These are phyloP conservation scores for Sesamia nonagrioides DNA, from an alignment of 1,140 invertebrate species.

Conservation along the genomic window DNA sequence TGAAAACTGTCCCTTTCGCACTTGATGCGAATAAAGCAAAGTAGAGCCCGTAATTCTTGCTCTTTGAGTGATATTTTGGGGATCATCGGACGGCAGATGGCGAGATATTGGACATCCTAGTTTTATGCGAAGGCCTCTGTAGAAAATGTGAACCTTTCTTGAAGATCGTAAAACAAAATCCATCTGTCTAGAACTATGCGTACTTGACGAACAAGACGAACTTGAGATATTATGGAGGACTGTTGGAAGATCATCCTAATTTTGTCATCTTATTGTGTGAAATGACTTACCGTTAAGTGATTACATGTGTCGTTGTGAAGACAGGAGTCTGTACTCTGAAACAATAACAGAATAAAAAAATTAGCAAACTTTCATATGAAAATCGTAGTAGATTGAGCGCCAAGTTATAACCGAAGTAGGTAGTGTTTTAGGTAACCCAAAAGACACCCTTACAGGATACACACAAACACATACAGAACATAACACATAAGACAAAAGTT, in stretches of 20 bases:
- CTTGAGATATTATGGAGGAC: constrained; percentile 9
- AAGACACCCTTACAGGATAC: too few relatives aligned
- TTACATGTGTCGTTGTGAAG: constrained; percentile 48
- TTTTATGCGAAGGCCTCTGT: constrained; percentile 73
- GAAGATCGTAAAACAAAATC: constrained; percentile 68
- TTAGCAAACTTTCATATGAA: neutral
- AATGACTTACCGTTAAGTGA: constrained; percentile 56
- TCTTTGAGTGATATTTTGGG: constrained; percentile 76
- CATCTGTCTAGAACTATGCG: constrained; percentile 61
- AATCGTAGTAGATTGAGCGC: neutral
- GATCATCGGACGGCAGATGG: constrained; percentile 77
- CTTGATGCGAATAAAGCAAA: constrained; percentile 61
- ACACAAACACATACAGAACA: too few relatives aligned
- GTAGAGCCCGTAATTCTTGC: constrained; percentile 75
- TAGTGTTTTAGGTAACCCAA: too few relatives aligned
- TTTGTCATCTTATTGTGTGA: neutral
- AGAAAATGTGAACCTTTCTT: constrained; percentile 55
- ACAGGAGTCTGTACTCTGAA: constrained; percentile 63
- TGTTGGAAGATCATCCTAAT: neutral
- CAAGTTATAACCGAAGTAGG: neutral
- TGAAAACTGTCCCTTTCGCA: constrained; percentile 74
- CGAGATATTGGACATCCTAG: constrained; percentile 77
- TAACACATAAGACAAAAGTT: too few relatives aligned
- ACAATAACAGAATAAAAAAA: constrained; percentile 54
- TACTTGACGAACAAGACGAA: constrained; percentile 4